Percentiles rank a stretch among this genome's conserved stretches.
phyloP scores from a whole-genome alignment of 2,888 invertebrate genomes.

The Spilarctia lutea region DNA sequence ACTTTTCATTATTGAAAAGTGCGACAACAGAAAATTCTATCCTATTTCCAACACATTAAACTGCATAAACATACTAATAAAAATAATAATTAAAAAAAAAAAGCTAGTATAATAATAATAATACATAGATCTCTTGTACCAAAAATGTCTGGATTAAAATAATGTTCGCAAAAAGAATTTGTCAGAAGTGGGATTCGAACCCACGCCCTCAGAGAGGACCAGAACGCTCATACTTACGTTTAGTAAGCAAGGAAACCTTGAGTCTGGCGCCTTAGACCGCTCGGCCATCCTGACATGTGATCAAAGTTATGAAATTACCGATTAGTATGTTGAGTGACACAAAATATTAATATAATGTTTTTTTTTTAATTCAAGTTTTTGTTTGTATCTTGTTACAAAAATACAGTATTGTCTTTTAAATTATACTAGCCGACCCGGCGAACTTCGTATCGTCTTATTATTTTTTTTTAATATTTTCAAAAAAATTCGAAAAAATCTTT shows the following conservation, averaged over 20 bases:
- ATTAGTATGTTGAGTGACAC: slow-evolving; percentile 1
- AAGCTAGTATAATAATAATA: no score
- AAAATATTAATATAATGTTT: background rate
- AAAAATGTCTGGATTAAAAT: background rate
- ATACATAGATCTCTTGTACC: background rate
- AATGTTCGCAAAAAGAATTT: slow-evolving; percentile 39
- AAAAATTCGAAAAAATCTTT: no score
- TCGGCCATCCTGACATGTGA: slow-evolving; percentile 51
- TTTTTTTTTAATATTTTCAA: no score
- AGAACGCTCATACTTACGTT: slow-evolving; percentile 51
- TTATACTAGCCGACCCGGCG: no score
- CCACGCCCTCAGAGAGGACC: slow-evolving; percentile 56
- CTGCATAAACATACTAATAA: no score
- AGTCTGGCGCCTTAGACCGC: slow-evolving; percentile 59
- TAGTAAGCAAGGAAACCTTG: slow-evolving; percentile 54
- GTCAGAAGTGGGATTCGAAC: slow-evolving; percentile 56
- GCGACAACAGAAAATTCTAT: no score
- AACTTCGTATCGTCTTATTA: no score
- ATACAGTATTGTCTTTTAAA: no score
- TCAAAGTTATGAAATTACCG: slow-evolving; percentile 25
- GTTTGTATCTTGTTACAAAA: no score
- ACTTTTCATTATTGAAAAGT: no score
- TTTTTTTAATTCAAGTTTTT: background rate
- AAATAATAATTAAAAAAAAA: no score
- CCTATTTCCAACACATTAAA: no score